Conservation (phyloP, 1,140 invertebrate genomes). For the Phortica variegata region DNA sequence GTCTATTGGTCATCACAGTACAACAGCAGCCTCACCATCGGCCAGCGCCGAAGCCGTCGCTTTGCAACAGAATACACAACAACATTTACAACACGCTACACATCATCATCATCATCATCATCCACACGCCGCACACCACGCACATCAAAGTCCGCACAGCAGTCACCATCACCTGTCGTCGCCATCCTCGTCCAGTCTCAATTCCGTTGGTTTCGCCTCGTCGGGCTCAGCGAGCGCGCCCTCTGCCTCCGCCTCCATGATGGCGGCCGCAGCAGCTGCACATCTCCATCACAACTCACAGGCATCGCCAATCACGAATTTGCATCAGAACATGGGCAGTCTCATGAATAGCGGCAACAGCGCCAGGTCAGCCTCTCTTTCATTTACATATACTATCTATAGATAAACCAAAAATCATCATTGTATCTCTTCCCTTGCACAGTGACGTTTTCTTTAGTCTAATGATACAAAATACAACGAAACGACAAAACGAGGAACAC, state of each 20-base stretch:
- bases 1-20: conserved; percentile 19
- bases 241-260: conserved; percentile 24
- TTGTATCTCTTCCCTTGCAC: conserved; percentile 2
- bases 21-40: conserved; percentile 37
- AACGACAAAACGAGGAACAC: conserved; percentile 60
- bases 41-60: conserved; percentile 8
- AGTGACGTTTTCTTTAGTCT: conserved; percentile 55
- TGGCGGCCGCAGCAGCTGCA: conserved; percentile 50
- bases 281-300: conserved; percentile 52
- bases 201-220: conserved; percentile 34
- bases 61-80: conserved; percentile 18
- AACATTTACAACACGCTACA: conserved; percentile 18
- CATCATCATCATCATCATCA: conserved; percentile 19
- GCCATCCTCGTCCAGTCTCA: conserved; percentile 33
- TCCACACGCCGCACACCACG: conserved; percentile 17
- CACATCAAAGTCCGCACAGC: conserved; percentile 25
- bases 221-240: conserved; percentile 6
- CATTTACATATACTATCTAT: background rate
- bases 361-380: conserved; percentile 37
- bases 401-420: background rate
- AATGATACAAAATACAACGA: conserved; percentile 56
- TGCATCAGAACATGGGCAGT: conserved; percentile 55
- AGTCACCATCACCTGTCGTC: conserved; percentile 24
- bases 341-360: conserved; percentile 56
- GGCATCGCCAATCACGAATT: conserved; percentile 50